Conservation (phyloP, 2,888 invertebrate genomes). For the Euproctis similis region DNA sequence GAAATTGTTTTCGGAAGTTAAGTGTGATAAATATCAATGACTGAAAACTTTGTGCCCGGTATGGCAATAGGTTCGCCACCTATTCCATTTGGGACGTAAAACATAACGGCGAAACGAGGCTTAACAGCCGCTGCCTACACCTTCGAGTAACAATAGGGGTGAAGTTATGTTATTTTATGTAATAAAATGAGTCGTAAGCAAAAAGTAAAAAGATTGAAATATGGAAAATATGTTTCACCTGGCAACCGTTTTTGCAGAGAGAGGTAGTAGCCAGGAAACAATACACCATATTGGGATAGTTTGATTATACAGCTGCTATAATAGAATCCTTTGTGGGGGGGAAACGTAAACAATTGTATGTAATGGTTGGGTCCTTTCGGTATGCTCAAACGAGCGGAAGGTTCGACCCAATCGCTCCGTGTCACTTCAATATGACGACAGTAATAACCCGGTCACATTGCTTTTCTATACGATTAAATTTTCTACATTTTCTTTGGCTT, state of each 20-base stretch:
- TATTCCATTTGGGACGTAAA: too few species aligned
- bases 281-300: slow-evolving; percentile 6
- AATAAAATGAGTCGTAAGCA: too few species aligned
- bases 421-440: slow-evolving; percentile 56
- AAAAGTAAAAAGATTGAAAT: slow-evolving; percentile 5
- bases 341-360: slow-evolving; percentile 24
- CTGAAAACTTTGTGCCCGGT: too few species aligned
- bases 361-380: slow-evolving; percentile 22
- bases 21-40: too few species aligned
- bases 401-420: slow-evolving; percentile 43
- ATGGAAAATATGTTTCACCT: slow-evolving; percentile 12
- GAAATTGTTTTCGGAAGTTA: too few species aligned
- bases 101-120: too few species aligned
- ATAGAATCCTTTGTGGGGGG: slow-evolving; percentile 11
- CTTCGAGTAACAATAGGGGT: too few species aligned
- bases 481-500: slow-evolving; percentile 54
- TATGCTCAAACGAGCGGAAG: slow-evolving; percentile 26
- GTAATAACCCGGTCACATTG: slow-evolving; percentile 46
- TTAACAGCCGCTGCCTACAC: too few species aligned
- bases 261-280: slow-evolving; percentile 11
- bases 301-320: slow-evolving; percentile 13
- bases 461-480: slow-evolving; percentile 51
- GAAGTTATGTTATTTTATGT: too few species aligned
- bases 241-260: slow-evolving; percentile 8
- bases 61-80: too few species aligned